Percentiles rank a stretch among this genome's conserved stretches.
These are phyloP conservation scores for Naja naja DNA, from an alignment of 2,113 vertebrate species.

Conservation along the genomic window DNA sequence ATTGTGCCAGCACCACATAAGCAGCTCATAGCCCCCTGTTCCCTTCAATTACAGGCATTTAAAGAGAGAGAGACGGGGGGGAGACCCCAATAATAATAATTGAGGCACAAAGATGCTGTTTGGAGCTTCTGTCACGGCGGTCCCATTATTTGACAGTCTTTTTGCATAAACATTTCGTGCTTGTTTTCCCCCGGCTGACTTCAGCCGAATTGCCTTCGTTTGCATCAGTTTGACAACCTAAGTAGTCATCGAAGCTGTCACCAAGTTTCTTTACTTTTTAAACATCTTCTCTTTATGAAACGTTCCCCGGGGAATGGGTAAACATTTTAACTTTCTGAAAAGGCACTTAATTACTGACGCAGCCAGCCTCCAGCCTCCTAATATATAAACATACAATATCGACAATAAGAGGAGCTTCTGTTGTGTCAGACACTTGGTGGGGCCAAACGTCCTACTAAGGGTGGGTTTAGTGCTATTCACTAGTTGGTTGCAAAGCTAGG, in stretches of 20 bases:
- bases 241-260: slow-evolving; percentile 20
- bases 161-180: slow-evolving; percentile 21
- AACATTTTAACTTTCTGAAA: slow-evolving; percentile 60
- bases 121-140: slow-evolving; percentile 25
- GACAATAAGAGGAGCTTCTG: neutral
- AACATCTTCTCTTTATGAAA: slow-evolving; percentile 4
- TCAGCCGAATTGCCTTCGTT: slow-evolving; percentile 9
- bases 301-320: slow-evolving; percentile 41
- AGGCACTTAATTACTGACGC: slow-evolving; percentile 56
- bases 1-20: slow-evolving; percentile 36
- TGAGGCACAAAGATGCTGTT: slow-evolving; percentile 18
- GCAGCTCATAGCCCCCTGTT: slow-evolving; percentile 20
- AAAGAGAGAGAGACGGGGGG: neutral
- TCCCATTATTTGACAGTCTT: slow-evolving; percentile 1
- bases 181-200: neutral
- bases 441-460: neutral
- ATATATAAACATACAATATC: neutral
- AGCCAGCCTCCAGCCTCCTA: slow-evolving; percentile 1
- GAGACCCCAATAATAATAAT: neutral
- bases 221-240: slow-evolving; percentile 41
- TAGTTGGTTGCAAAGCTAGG: neutral
- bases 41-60: slow-evolving; percentile 20
- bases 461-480: slow-evolving; percentile 7
- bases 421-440: slow-evolving; percentile 13
- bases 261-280: neutral